phyloP scores from a whole-genome alignment of 2,888 invertebrate genomes.

The Bugulina stolonifera region DNA sequence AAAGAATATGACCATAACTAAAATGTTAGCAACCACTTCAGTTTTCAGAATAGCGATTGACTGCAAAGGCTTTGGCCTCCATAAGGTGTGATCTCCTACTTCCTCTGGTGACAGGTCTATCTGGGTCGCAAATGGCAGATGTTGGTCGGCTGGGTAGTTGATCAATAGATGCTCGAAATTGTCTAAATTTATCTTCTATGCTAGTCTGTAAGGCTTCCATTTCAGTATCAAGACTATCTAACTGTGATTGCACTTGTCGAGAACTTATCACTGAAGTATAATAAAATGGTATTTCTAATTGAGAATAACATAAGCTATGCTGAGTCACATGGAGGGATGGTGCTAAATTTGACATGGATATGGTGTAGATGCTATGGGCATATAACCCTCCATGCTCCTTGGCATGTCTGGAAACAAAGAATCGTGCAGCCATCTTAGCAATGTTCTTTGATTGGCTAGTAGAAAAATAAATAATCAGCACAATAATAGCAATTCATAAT shows the following conservation, averaged over 20 bases:
- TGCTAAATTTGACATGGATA: too few species aligned
- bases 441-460: too few species aligned
- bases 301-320: too few species aligned
- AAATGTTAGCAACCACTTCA: neutral
- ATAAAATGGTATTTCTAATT: neutral
- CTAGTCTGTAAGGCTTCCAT: slow-evolving; percentile 1
- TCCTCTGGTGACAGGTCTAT: slow-evolving; percentile 2
- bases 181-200: neutral
- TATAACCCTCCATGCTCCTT: too few species aligned
- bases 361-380: too few species aligned
- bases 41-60: neutral
- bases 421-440: too few species aligned
- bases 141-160: neutral
- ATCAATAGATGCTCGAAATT: neutral
- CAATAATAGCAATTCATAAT: too few species aligned
- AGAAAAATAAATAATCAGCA: too few species aligned
- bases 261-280: slow-evolving; percentile 9
- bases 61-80: slow-evolving; percentile 14
- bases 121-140: neutral
- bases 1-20: neutral
- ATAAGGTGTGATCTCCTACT: neutral
- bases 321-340: too few species aligned
- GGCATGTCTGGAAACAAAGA: too few species aligned
- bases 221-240: slow-evolving; percentile 4
- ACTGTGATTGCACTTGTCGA: slow-evolving; percentile 14